phyloP scores from a whole-genome alignment of 2,888 invertebrate genomes.

The Apeira syringaria region DNA sequence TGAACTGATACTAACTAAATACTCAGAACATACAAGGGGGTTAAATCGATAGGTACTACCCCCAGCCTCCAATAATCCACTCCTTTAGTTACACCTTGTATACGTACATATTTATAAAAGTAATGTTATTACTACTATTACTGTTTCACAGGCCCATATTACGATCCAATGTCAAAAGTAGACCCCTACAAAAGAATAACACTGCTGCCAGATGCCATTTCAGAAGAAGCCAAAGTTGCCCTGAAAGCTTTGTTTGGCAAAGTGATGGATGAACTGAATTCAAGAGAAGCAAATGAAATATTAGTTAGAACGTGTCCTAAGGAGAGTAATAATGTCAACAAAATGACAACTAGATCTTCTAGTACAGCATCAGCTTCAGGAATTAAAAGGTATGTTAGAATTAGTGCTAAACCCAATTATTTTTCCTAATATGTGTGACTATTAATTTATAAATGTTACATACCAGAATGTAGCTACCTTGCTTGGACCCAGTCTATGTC shows the following conservation, averaged over 20 bases:
- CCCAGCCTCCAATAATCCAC: too few species aligned
- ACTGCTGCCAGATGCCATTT: conserved; percentile 87
- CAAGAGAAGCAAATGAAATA: conserved; percentile 92
- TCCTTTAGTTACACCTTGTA: too few species aligned
- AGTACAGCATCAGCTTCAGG: conserved; percentile 60
- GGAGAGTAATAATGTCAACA: conserved; percentile 71
- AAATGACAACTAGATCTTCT: conserved; percentile 67
- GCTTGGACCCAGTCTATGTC: too few species aligned
- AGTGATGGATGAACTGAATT: conserved; percentile 87
- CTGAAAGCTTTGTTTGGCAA: conserved; percentile 86
- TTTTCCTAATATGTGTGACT: too few species aligned
- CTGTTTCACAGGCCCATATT: conserved; percentile 72
- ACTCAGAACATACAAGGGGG: too few species aligned
- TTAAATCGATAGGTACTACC: too few species aligned
- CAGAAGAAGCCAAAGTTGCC: conserved; percentile 85
- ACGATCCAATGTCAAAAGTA: conserved; percentile 85
- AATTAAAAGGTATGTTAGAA: conserved; percentile 62
- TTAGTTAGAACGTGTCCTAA: conserved; percentile 89
- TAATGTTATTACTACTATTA: too few species aligned
- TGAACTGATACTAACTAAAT: too few species aligned
- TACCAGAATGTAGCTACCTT: too few species aligned
- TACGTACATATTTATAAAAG: too few species aligned
- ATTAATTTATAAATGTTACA: too few species aligned
- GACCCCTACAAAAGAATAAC: conserved; percentile 90
- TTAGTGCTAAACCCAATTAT: too few species aligned